phyloP scores from a whole-genome alignment of 2,113 vertebrate species.

The Speoplatyrhinus poulsoni region DNA sequence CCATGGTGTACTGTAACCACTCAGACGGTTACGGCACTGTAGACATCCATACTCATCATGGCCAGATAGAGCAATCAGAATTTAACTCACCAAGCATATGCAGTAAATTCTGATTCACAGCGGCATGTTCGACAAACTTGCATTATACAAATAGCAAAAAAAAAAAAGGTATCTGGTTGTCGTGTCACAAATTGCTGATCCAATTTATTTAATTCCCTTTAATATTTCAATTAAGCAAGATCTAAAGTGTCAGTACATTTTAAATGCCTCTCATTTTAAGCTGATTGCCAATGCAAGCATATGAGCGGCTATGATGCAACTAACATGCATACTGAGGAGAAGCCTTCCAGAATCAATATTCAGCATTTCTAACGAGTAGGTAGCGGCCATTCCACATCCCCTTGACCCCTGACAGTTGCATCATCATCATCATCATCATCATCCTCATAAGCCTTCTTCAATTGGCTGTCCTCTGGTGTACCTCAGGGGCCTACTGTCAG shows the following conservation, averaged over 20 bases:
- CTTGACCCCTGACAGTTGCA: slow-evolving; percentile 59
- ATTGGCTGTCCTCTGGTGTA: slow-evolving; percentile 58
- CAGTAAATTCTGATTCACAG: too few species aligned
- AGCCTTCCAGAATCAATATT: slow-evolving; percentile 41
- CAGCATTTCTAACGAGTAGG: slow-evolving; percentile 8
- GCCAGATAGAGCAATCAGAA: too few species aligned
- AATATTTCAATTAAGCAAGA: slow-evolving; percentile 18
- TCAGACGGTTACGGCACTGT: too few species aligned
- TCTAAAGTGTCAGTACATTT: slow-evolving; percentile 10
- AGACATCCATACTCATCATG: too few species aligned
- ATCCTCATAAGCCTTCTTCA: slow-evolving; percentile 38
- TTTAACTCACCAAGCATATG: neutral
- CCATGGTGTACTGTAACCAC: too few species aligned
- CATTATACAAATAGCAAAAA: neutral
- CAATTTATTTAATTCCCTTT: neutral
- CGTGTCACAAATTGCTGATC: neutral
- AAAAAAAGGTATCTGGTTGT: slow-evolving; percentile 13
- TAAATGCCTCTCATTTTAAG: slow-evolving; percentile 44
- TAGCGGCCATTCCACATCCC: slow-evolving; percentile 53
- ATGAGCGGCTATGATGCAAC: slow-evolving; percentile 58
- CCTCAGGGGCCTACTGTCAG: slow-evolving; percentile 60
- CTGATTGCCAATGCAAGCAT: slow-evolving; percentile 43
- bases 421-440: slow-evolving; percentile 64
- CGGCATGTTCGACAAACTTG: neutral
- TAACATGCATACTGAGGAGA: slow-evolving; percentile 55